Conservation (phyloP, 2,888 invertebrate genomes). For the Dicyrtoma fusca region DNA sequence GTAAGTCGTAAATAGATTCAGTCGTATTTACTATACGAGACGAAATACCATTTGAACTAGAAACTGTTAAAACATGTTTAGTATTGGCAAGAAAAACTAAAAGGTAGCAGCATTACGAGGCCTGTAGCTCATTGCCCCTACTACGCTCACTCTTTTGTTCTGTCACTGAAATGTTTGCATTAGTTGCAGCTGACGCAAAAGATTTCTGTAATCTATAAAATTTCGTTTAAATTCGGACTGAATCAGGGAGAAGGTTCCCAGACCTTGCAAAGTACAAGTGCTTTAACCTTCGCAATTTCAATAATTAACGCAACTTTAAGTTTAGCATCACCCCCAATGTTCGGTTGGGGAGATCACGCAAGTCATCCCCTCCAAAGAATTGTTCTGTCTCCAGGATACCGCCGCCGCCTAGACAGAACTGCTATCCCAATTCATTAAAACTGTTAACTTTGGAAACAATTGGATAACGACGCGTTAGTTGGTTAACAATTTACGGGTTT, state of each 20-base stretch:
- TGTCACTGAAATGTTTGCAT: too few relatives aligned
- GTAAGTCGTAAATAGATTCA: too few relatives aligned
- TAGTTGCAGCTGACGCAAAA: too few relatives aligned
- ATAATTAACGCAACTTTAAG: background rate
- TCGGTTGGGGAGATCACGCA: background rate
- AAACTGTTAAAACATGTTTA: too few relatives aligned
- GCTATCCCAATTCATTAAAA: constrained; percentile 46
- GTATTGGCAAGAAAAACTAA: too few relatives aligned
- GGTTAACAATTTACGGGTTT: constrained; percentile 45
- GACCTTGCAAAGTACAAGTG: background rate
- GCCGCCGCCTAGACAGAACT: constrained; percentile 38
- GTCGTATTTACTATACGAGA: too few relatives aligned
- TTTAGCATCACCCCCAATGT: constrained; percentile 6
- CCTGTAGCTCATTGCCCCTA: too few relatives aligned
- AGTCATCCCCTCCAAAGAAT: background rate
- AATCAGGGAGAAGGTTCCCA: background rate
- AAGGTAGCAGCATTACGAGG: too few relatives aligned
- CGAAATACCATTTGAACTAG: too few relatives aligned
- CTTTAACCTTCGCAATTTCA: constrained; percentile 3
- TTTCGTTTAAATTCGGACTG: too few relatives aligned
- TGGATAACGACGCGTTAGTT: constrained; percentile 26
- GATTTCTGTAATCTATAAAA: too few relatives aligned
- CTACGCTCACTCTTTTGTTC: too few relatives aligned
- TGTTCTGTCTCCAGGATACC: constrained; percentile 40
- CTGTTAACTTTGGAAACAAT: constrained; percentile 40